Conservation (phyloP, 1,140 invertebrate genomes). For the Diorhabda carinulata region DNA sequence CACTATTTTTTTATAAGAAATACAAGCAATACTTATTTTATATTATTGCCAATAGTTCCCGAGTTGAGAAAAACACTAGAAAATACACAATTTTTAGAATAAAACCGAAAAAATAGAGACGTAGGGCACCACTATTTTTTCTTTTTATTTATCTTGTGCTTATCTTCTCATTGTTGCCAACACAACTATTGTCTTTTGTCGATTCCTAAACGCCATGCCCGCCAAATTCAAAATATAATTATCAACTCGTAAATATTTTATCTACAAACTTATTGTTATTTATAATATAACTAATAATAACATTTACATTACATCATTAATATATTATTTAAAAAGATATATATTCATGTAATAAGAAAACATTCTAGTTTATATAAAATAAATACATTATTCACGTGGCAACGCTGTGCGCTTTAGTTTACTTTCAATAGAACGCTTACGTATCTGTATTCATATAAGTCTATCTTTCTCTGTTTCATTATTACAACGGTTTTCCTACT, state of each 20-base stretch:
- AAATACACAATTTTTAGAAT: conserved; percentile 8
- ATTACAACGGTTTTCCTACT: no score
- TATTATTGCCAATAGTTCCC: conserved; percentile 6
- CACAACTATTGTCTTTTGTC: conserved; percentile 1
- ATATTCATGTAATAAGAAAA: background rate
- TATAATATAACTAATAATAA: no score
- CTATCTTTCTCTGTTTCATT: no score
- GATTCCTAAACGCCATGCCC: conserved; percentile 9
- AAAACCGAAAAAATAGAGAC: conserved; percentile 6
- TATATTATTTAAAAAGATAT: background rate
- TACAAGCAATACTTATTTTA: background rate
- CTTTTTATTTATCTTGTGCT: conserved; percentile 16
- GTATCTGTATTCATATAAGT: no score
- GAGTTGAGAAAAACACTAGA: conserved; percentile 9
- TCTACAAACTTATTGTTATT: no score
- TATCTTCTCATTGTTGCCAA: conserved; percentile 12
- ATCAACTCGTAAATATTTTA: no score
- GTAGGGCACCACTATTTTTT: conserved; percentile 18
- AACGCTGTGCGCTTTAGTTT: no score
- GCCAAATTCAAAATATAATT: background rate
- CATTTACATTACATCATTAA: background rate
- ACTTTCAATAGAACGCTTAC: no score
- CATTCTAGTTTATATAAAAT: background rate
- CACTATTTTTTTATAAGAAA: background rate
- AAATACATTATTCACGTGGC: no score